phyloP scores from a whole-genome alignment of 2,113 vertebrate species.

The Pavo muticus region DNA sequence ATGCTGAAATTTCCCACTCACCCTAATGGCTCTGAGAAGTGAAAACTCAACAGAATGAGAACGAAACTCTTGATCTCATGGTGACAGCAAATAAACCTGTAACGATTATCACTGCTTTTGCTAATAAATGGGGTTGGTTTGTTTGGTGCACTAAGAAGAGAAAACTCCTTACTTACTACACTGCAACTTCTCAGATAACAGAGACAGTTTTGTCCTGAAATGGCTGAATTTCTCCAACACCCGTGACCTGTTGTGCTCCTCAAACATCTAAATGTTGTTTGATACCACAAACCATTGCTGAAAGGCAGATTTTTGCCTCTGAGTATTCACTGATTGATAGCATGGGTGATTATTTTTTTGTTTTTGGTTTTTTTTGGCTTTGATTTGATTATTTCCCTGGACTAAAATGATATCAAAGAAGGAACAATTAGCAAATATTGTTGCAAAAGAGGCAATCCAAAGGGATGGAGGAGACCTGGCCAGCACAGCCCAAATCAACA shows the following conservation, averaged over 20 bases:
- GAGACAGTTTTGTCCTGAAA: not conserved
- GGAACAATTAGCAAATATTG: not conserved
- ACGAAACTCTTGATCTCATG: not conserved
- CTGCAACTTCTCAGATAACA: not conserved
- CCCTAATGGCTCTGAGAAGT: not conserved
- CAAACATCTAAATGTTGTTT: not conserved
- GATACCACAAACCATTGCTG: not conserved
- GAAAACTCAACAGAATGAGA: not conserved
- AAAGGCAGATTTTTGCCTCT: not conserved
- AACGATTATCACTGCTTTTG: not conserved
- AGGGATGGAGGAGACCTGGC: not conserved
- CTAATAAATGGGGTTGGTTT: not conserved
- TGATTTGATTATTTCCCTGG: not conserved
- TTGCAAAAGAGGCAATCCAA: not conserved
- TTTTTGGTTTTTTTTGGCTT: not conserved
- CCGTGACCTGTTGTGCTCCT: rapidly evolving
- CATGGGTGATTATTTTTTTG: not conserved
- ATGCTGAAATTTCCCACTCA: not conserved
- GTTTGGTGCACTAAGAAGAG: not conserved
- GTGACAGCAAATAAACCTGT: not conserved
- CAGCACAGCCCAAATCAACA: not conserved
- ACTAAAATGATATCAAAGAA: not conserved
- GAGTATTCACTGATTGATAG: not conserved
- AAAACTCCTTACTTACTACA: not conserved
- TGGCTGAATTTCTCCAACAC: not conserved